Base-by-base conservation (phyloP, 2,113 vertebrate species). In the Acanthochromis polyacanthus region DNA sequence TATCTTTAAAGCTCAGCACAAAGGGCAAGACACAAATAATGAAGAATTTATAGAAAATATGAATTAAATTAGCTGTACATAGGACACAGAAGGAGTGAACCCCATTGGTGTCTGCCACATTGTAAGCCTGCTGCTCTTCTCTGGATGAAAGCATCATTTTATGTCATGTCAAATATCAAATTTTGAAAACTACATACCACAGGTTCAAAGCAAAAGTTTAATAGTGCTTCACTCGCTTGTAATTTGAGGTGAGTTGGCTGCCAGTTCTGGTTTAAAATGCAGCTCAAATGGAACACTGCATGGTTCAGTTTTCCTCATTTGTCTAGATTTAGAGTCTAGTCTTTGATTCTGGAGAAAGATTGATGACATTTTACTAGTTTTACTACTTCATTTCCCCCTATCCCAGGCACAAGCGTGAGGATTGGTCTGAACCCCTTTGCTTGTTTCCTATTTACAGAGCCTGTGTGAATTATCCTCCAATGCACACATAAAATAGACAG, bases 221-320 rank as follows among this genome's bases (percentile, higher is more conserved):
- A 69, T 60, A 40, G 17, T 15, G 17, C 45, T 64, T 69, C 40
- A 12, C 46, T 28, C 56, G 63, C 60, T 59, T 69, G 58, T 32
- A 17, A 36, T 75, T 62, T 30, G 8, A 69, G 60, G n/a, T 40
- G 45, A 46, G 23, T n/a, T 75, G 19, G 23, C 12, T 61, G 19
- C 45, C 30, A 61, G 23, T 52, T 71, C 38, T 22, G 48, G 22
- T 60, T 73, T 53, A 43, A 78, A 32, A 69, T 10, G 43, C 17
- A 36, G 36, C 22, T 52, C 20, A 2, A 58, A 40, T n/a, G 19
- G 50, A 16, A 58, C 7, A 11, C 46, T 48, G 25, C 1, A 62
- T 1, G 10, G 23, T 55, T 38, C 19, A 15, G 38, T 67, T 60
- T 50, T 53, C 46, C 46, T 67, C 2, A 20, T 36, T 53, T 64